Percentiles rank a stretch among this genome's conserved stretches.
Evolutionary conservation across 2,888 invertebrate species (phyloP).

Genomic region (Caenorhabditis zanzibari): DNA sequence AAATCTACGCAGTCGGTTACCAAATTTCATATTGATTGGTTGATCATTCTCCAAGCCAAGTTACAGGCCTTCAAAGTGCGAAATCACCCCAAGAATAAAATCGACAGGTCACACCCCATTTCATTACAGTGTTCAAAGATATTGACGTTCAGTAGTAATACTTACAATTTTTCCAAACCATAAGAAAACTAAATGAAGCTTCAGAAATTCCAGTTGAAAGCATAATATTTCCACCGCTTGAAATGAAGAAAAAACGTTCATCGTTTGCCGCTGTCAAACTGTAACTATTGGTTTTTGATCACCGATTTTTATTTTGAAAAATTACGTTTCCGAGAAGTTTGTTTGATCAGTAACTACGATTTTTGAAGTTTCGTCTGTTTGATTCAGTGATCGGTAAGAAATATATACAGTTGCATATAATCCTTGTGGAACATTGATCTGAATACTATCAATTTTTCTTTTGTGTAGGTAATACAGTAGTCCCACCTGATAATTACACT

Average conservation of each 20-base stretch:
- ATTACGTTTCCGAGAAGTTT: no score
- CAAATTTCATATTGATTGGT: no score
- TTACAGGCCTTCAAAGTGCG: no score
- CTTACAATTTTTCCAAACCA: background rate
- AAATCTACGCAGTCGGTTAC: no score
- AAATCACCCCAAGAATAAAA: no score
- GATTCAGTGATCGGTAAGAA: background rate
- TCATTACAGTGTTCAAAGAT: no score
- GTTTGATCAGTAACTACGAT: background rate
- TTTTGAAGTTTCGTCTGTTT: background rate
- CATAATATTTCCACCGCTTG: background rate
- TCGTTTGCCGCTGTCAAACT: background rate
- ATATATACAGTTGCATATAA: background rate
- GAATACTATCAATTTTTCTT: background rate
- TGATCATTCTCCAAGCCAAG: no score
- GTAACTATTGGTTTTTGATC: no score
- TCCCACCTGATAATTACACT: background rate
- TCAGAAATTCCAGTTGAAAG: background rate
- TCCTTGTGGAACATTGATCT: conserved; percentile 5
- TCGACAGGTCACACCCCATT: no score
- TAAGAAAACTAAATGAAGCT: background rate
- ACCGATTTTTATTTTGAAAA: no score
- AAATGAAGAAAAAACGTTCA: background rate
- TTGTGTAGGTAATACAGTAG: background rate
- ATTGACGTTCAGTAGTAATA: no score